A percentile compares a stretch with the other conserved stretches of the same genome.
Conservation (phyloP, 1,140 invertebrate species). For the Subanguina moxae region DNA sequence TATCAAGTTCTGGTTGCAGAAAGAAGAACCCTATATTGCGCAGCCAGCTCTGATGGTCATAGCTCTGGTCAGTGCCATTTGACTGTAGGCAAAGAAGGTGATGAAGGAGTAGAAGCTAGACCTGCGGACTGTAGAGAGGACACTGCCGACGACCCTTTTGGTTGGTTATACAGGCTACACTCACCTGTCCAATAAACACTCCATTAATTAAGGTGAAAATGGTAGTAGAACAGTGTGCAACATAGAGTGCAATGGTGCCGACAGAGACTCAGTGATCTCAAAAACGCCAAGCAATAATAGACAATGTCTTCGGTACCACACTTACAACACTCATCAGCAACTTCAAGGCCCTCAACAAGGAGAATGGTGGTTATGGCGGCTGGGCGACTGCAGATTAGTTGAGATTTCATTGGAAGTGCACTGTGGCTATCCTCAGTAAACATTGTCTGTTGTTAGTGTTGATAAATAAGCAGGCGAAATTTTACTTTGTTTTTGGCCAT, state of each 20-base stretch:
- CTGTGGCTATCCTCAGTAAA: slow-evolving; percentile 22
- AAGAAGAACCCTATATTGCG: slow-evolving; percentile 18
- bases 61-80: slow-evolving; percentile 20
- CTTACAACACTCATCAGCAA: slow-evolving; percentile 14
- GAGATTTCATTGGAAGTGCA: slow-evolving; percentile 27
- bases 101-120: slow-evolving; percentile 7
- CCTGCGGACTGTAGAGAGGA: slow-evolving; percentile 16
- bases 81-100: slow-evolving; percentile 18
- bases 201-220: slow-evolving; percentile 11
- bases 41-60: slow-evolving; percentile 13
- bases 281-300: slow-evolving; percentile 17
- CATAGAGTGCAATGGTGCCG: slow-evolving; percentile 23
- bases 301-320: slow-evolving; percentile 21
- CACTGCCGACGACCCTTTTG: neutral
- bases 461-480: too few species aligned
- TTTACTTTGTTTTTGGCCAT: too few species aligned
- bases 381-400: slow-evolving; percentile 14
- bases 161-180: neutral
- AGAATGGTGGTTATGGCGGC: slow-evolving; percentile 21
- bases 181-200: neutral
- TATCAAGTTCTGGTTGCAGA: neutral
- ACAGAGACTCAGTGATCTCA: slow-evolving; percentile 14
- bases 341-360: neutral
- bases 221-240: slow-evolving; percentile 14
- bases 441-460: neutral